Evolutionary conservation across 2,888 invertebrate species (phyloP).

Genomic region (Phortica magna): DNA sequence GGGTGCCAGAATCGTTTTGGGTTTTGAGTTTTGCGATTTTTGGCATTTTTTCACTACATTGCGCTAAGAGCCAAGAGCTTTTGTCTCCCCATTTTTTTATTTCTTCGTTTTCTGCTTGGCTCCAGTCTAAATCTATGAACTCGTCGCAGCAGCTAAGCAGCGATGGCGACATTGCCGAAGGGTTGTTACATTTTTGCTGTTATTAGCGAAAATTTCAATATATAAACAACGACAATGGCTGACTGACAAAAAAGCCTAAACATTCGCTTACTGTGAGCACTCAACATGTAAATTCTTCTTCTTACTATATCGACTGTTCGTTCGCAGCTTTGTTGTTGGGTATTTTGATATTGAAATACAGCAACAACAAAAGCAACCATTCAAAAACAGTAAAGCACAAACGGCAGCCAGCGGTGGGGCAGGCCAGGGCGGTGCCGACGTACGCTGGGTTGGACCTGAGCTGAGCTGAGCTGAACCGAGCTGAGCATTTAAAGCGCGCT

Average conservation of each 20-base stretch:
- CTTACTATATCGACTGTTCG: no score
- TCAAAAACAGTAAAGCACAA: slow-evolving; percentile 31
- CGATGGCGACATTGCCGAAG: slow-evolving; percentile 40
- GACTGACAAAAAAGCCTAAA: slow-evolving; percentile 41
- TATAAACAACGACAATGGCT: slow-evolving; percentile 45
- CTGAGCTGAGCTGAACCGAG: not conserved
- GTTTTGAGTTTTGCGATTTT: slow-evolving; percentile 74
- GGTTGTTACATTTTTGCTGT: slow-evolving; percentile 66
- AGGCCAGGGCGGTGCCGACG: not conserved
- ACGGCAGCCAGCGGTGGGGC: not conserved
- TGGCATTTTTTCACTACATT: slow-evolving; percentile 63
- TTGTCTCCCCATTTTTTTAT: slow-evolving; percentile 43
- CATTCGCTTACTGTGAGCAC: slow-evolving; percentile 26
- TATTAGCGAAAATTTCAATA: slow-evolving; percentile 51
- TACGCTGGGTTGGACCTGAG: not conserved
- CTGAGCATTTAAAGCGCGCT: slow-evolving; percentile 46
- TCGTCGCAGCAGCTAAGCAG: slow-evolving; percentile 21
- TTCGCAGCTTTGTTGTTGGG: no score
- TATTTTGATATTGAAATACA: slow-evolving; percentile 35
- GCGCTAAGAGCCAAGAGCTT: no score
- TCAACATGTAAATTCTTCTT: slow-evolving; percentile 26
- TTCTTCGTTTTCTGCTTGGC: slow-evolving; percentile 49
- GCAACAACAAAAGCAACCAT: slow-evolving; percentile 50
- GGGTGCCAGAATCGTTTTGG: slow-evolving; percentile 73
- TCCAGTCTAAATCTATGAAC: slow-evolving; percentile 44